Base-by-base conservation (phyloP, 2,113 vertebrate species). In the Catharus fuscescens region DNA sequence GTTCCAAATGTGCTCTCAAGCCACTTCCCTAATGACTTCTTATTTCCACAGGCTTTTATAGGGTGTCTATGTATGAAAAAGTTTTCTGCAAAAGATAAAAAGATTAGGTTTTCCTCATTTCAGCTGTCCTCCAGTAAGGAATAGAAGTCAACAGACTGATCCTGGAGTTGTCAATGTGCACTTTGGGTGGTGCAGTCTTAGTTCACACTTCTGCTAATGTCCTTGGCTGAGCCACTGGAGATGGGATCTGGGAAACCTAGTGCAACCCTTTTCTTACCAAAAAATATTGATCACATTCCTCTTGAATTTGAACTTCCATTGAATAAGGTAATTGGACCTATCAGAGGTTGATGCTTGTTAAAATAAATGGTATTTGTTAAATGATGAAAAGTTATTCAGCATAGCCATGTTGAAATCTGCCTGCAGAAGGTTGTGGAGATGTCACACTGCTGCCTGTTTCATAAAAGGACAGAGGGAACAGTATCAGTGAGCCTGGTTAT, bases 281-380 rank as follows among this genome's bases (percentile, higher is more conserved):
- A 62, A n/a, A 36, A 9, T 14, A 18, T 2, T 42, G 18, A 26
- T 69, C 14, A 3, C 11, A 2, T 31, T 76, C 23, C 26, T 71
- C 0, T 0, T 42, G 23, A n/a, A 24, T 47, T 36, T 62, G 18
- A 54, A 21, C 19, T 83, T 34, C 3, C 0, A 1, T 29, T 17
- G 12, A 74, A 15, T 40, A 31, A 52, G 32, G 9, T 15, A n/a
- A 45, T 17, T 86, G 24, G 13, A 12, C 52, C 12, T 50, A 12
- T 50, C 34, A 70, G 40, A 60, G 24, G 7, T 8, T 61, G 42
- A 15, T 21, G 10, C 24, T 34, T 54, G 38, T n/a, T 73, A 34
- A 59, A 73, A 59, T 5, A 48, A 45, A 32, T 23, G 0, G 1
- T 57, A 21, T 38, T 70, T 44, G 5, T 69, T 44, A 36, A 36